A percentile compares a stretch with the other conserved stretches of the same genome.
Conservation (phyloP, 1,140 invertebrate genomes). For the Lepeophtheirus salmonis region DNA sequence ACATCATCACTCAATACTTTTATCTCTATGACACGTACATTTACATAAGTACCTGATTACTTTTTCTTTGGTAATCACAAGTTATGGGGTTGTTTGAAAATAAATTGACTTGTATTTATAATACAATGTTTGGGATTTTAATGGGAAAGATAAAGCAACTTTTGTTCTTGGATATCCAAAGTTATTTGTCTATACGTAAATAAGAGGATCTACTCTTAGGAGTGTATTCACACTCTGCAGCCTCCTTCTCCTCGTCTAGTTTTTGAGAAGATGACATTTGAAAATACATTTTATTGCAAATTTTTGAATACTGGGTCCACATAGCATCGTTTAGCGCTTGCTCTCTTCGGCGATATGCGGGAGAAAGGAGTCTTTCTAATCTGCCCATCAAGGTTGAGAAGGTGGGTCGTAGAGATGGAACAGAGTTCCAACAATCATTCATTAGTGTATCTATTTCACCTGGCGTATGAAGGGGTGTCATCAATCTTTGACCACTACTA, state of each 20-base stretch:
- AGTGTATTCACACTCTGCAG: no score
- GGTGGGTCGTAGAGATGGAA: background rate
- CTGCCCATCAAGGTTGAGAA: background rate
- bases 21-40: no score
- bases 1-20: no score
- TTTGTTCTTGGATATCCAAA: no score
- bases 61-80: no score
- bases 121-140: no score
- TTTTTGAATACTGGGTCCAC: background rate
- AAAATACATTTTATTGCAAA: background rate
- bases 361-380: background rate
- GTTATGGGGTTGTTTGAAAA: no score
- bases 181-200: background rate
- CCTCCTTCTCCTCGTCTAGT: background rate
- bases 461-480: background rate
- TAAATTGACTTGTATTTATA: no score
- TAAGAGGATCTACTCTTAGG: background rate
- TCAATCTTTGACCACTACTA: background rate
- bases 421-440: background rate
- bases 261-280: background rate
- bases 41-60: no score
- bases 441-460: background rate
- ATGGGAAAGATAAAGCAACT: no score
- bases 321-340: background rate
- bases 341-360: background rate